These are phyloP conservation scores for Muscicapa adusta DNA, from an alignment of 2,113 vertebrate genomes.

Conservation along the genomic window DNA sequence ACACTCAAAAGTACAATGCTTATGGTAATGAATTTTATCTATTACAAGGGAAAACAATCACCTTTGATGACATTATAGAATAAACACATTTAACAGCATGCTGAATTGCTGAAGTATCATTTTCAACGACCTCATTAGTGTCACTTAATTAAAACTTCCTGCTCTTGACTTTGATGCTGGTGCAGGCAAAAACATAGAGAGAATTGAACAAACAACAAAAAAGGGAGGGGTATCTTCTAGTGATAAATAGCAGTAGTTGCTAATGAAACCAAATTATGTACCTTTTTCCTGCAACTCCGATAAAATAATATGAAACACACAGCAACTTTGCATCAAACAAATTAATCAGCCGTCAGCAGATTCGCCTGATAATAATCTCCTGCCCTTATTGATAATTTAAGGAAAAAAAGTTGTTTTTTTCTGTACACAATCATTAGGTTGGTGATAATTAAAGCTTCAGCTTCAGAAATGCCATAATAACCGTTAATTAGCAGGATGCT, in stretches of 20 bases:
- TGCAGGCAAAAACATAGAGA: constrained; percentile 82
- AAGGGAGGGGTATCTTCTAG: constrained; percentile 68
- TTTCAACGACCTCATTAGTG: constrained; percentile 94
- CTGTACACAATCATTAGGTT: constrained; percentile 85
- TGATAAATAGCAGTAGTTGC: constrained; percentile 86
- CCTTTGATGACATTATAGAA: constrained; percentile 89
- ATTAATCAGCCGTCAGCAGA: constrained; percentile 84
- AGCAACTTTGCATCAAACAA: constrained; percentile 87
- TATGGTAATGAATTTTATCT: constrained; percentile 85
- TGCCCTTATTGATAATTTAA: constrained; percentile 86
- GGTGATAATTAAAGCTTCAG: constrained; percentile 97
- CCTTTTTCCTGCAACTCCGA: constrained; percentile 84
- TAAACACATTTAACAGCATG: constrained; percentile 91
- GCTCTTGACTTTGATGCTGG: constrained; percentile 91
- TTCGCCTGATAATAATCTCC: constrained; percentile 83
- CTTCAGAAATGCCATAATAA: constrained; percentile 99
- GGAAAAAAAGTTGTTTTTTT: constrained; percentile 64
- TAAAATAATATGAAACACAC: constrained; percentile 87
- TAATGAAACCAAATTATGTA: constrained; percentile 91
- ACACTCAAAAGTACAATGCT: constrained; percentile 79
- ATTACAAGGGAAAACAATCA: constrained; percentile 82
- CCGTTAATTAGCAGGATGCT: constrained; percentile 98
- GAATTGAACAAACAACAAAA: constrained; percentile 85
- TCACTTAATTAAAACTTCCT: constrained; percentile 94
- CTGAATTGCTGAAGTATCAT: constrained; percentile 87